These are phyloP conservation scores for Aphelinus atriplicis DNA, from an alignment of 1,140 invertebrate species.

Conservation along the genomic window DNA sequence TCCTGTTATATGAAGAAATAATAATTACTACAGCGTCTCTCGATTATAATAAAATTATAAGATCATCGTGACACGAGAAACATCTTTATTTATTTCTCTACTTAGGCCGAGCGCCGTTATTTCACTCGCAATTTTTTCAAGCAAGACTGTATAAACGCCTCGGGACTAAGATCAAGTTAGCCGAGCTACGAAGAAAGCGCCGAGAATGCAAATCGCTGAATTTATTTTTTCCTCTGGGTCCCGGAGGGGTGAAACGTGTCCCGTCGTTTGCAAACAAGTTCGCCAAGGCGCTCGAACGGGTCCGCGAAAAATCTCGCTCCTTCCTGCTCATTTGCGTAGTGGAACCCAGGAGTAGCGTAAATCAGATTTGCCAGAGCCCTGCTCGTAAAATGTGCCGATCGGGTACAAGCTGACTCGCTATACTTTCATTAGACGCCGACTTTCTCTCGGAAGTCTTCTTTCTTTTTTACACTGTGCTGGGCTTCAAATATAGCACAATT, in stretches of 20 bases:
- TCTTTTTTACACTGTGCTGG: too few species aligned
- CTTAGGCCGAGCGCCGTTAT: too few species aligned
- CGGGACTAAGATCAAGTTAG: neutral
- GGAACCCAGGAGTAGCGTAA: neutral
- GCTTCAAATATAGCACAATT: too few species aligned
- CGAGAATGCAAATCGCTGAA: conserved; percentile 29
- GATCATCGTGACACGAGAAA: too few species aligned
- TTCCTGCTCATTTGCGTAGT: neutral
- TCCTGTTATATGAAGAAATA: too few species aligned
- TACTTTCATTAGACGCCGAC: conserved; percentile 6
- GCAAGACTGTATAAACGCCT: neutral
- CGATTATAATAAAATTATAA: too few species aligned
- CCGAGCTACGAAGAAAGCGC: neutral
- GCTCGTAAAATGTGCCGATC: conserved; percentile 13
- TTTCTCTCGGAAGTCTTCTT: too few species aligned
- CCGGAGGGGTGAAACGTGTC: neutral
- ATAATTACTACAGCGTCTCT: too few species aligned
- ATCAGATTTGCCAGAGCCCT: conserved; percentile 6
- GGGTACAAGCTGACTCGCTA: neutral
- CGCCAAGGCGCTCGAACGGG: neutral
- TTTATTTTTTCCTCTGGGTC: conserved; percentile 6
- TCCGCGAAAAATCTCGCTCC: conserved; percentile 11
- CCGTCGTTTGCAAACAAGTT: conserved; percentile 26
- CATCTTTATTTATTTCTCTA: too few species aligned
- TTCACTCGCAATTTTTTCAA: too few species aligned